Conservation (phyloP, 2,888 invertebrate species). For the Phania funesta region DNA sequence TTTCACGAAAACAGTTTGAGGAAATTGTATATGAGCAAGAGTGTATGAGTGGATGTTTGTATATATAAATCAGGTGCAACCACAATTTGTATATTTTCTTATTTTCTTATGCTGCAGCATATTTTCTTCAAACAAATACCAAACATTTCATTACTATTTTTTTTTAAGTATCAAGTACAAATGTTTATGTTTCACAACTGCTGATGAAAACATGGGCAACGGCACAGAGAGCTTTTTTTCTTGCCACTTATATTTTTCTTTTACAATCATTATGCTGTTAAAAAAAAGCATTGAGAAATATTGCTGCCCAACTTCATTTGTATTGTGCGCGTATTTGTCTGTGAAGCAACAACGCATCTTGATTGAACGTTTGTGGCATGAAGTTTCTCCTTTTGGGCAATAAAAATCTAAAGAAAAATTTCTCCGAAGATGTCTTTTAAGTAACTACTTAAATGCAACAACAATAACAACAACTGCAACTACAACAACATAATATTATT, state of each 20-base stretch:
- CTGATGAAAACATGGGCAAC: background rate
- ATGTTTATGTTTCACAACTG: constrained; percentile 21
- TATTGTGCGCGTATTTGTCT: background rate
- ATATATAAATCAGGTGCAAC: constrained; percentile 21
- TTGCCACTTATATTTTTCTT: background rate
- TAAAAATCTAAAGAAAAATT: constrained; percentile 42
- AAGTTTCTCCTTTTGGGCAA: constrained; percentile 56
- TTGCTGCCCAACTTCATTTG: background rate
- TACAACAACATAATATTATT: background rate
- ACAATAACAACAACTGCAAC: background rate
- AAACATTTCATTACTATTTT: background rate
- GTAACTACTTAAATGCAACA: constrained; percentile 36
- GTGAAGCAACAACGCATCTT: constrained; percentile 11
- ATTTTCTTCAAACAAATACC: background rate
- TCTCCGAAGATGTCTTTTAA: constrained; percentile 54
- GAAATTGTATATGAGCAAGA: background rate
- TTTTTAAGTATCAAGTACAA: background rate
- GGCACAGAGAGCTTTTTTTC: constrained; percentile 2
- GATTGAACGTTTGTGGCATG: constrained; percentile 52
- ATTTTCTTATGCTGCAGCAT: background rate
- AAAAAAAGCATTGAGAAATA: constrained; percentile 14
- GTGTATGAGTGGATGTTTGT: background rate
- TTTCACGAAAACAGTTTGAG: background rate
- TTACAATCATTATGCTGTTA: background rate
- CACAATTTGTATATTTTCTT: constrained; percentile 7